A percentile compares a stretch with the other conserved stretches of the same genome.
Evolutionary conservation across 2,888 invertebrate genomes (phyloP).

Genomic region (Archaeoteleia sp.): DNA sequence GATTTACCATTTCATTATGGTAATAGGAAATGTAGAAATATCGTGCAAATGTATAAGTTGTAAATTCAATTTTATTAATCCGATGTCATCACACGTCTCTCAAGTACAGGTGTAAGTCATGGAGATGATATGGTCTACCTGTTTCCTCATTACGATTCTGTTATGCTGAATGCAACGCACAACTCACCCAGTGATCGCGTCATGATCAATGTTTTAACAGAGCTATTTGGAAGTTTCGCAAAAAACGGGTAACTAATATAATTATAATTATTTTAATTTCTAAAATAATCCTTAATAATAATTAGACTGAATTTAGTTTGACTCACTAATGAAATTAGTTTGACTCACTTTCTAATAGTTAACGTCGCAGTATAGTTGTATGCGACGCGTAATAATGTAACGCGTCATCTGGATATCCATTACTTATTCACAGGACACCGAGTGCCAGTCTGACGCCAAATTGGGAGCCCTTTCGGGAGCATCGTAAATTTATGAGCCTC

Average conservation of each 20-base stretch:
- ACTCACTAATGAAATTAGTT: too few relatives aligned
- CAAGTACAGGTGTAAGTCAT: slow-evolving; percentile 51
- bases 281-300: not conserved
- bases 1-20: slow-evolving; percentile 53
- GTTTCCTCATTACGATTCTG: slow-evolving; percentile 55
- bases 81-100: too few relatives aligned
- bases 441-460: slow-evolving; percentile 52
- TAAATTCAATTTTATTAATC: not conserved
- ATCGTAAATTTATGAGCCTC: slow-evolving; percentile 61
- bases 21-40: slow-evolving; percentile 38
- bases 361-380: not conserved
- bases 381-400: slow-evolving; percentile 1
- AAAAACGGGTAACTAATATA: slow-evolving; percentile 61
- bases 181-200: slow-evolving; percentile 60
- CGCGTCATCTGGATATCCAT: slow-evolving; percentile 38
- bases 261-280: not conserved
- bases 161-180: slow-evolving; percentile 23
- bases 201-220: slow-evolving; percentile 65
- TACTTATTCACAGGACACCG: slow-evolving; percentile 62
- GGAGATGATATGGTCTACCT: slow-evolving; percentile 66
- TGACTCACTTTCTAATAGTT: not conserved
- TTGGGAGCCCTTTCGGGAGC: slow-evolving; percentile 65
- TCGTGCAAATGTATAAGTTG: not conserved
- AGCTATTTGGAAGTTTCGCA: slow-evolving; percentile 65
- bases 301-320: too few relatives aligned